A percentile compares a stretch with the other conserved stretches of the same genome.
Evolutionary conservation across 1,140 invertebrate genomes (phyloP).

Genomic region (Oppia nitens): DNA sequence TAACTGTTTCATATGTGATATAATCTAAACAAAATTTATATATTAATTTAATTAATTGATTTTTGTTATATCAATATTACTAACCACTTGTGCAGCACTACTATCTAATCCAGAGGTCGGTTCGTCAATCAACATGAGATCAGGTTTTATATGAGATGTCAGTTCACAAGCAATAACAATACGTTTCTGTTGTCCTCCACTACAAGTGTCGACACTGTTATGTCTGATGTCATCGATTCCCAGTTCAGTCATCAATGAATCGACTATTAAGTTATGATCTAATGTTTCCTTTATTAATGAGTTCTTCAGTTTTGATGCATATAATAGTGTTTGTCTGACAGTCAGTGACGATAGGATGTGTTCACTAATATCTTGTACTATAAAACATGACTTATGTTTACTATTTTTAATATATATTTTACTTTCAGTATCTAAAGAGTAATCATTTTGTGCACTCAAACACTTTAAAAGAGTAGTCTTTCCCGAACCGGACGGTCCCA

Average conservation of each 20-base stretch:
- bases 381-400: not conserved
- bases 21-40: too few relatives aligned
- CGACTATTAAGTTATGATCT: not conserved
- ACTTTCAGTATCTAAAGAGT: too few relatives aligned
- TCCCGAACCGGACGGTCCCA: too few relatives aligned
- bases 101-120: constrained; percentile 35
- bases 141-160: constrained; percentile 77
- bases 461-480: too few relatives aligned
- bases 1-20: too few relatives aligned
- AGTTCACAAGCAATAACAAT: constrained; percentile 84
- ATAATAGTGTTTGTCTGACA: constrained; percentile 70
- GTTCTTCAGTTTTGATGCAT: constrained; percentile 73
- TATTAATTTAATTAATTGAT: too few relatives aligned
- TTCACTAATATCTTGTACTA: not conserved
- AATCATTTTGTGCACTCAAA: too few relatives aligned
- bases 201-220: constrained; percentile 58
- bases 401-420: too few relatives aligned
- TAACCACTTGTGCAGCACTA: not conserved
- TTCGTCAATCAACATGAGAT: too few relatives aligned
- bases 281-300: not conserved
- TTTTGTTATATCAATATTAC: too few relatives aligned
- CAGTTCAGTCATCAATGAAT: not conserved
- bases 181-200: constrained; percentile 81
- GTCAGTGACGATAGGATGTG: constrained; percentile 35
- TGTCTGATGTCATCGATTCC: constrained; percentile 25